A percentile compares a stretch with the other conserved stretches of the same genome.
Conservation (phyloP, 2,113 vertebrate genomes). For the Engystomops pustulosus region DNA sequence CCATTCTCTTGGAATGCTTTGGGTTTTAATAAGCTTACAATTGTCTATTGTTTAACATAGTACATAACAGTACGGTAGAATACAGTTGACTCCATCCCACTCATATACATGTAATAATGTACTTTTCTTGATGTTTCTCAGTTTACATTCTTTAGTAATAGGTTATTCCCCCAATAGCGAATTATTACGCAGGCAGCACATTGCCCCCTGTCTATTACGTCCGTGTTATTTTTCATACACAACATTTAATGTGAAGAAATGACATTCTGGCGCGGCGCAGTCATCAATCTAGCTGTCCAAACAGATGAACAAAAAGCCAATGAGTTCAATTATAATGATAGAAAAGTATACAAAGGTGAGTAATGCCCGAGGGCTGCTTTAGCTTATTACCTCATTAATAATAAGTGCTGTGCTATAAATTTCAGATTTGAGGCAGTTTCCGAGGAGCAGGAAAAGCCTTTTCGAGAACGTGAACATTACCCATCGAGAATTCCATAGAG, state of each 20-base stretch:
- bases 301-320: slow-evolving; percentile 56
- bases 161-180: not conserved
- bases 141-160: not conserved
- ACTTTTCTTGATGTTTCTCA: not conserved
- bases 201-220: slow-evolving; percentile 39
- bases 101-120: not conserved
- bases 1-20: too few relatives aligned
- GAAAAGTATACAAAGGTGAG: slow-evolving; percentile 58
- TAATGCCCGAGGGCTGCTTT: slow-evolving; percentile 50
- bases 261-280: slow-evolving; percentile 34
- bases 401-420: slow-evolving; percentile 47
- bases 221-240: slow-evolving; percentile 54
- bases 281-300: slow-evolving; percentile 55
- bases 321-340: slow-evolving; percentile 60
- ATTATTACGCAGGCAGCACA: not conserved
- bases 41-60: too few relatives aligned
- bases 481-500: slow-evolving; percentile 57
- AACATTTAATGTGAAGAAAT: slow-evolving; percentile 58
- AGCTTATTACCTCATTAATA: slow-evolving; percentile 59
- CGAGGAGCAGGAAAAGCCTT: slow-evolving; percentile 51
- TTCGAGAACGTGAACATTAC: slow-evolving; percentile 63
- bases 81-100: not conserved
- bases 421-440: slow-evolving; percentile 50
- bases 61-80: not conserved
- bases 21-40: too few relatives aligned